Percentiles rank a stretch among this genome's conserved stretches.
Conservation (phyloP, 2,797 vertebrate species). For the Brachyalestes nurse region DNA sequence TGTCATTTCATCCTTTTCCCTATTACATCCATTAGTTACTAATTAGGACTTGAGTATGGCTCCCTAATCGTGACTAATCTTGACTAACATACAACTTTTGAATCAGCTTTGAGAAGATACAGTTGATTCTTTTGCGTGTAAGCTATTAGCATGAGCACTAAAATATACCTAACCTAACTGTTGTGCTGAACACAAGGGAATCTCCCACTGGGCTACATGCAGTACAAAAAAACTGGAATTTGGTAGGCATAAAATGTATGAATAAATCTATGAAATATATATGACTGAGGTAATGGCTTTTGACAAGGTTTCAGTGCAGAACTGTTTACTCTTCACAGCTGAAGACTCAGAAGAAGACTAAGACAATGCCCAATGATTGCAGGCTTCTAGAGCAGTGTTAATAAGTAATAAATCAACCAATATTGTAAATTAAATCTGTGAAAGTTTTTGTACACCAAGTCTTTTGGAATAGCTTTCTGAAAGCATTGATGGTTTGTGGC, state of each 20-base stretch:
- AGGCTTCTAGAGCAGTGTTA: conserved; percentile 7
- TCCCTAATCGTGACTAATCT: conserved; percentile 10
- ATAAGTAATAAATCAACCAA: not conserved
- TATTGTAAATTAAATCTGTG: not conserved
- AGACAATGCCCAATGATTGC: not conserved
- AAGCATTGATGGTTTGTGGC: conserved; percentile 24
- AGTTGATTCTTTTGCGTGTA: conserved; percentile 25
- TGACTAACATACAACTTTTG: conserved; percentile 44
- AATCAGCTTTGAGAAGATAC: conserved; percentile 29
- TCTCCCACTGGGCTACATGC: conserved; percentile 69
- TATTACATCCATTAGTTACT: not conserved
- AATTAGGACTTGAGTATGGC: conserved; percentile 10
- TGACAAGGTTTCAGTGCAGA: conserved; percentile 59
- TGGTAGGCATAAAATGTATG: conserved; percentile 43
- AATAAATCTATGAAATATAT: conserved; percentile 58
- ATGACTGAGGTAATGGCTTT: conserved; percentile 66
- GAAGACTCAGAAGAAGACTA: not conserved
- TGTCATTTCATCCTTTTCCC: not conserved
- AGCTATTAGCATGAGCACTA: not conserved
- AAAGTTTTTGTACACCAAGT: not conserved
- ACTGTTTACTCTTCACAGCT: not conserved
- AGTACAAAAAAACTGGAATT: conserved; percentile 50
- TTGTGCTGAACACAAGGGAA: conserved; percentile 7
- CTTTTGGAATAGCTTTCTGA: conserved; percentile 17
- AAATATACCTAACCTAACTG: conserved; percentile 31